Evolutionary conservation across 2,888 invertebrate species (phyloP), one percentile per base, ranked within the genome.

Genomic region (Mycogona germanica): DNA sequence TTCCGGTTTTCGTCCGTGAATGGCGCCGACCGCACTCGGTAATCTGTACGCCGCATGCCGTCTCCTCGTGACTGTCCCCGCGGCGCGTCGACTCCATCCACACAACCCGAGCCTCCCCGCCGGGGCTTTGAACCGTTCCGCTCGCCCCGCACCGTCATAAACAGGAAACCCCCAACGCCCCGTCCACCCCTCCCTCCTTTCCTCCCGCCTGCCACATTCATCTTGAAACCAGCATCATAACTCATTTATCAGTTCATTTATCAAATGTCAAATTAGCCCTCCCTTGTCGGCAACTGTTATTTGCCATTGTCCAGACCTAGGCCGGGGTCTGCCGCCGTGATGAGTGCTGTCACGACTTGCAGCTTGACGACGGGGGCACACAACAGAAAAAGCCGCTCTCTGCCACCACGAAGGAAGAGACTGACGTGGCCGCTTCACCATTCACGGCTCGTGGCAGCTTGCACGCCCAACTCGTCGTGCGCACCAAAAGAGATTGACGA

Each of bases 261-360:
- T 55, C 55, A 55, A 55, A 47, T 52, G 55, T 55, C 55, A 55
- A 55, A 55, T 55, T 55, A 55, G 55, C 53, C 55, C 53, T 53
- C 46, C 55, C 53, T 48, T 55, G 46, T 49, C 47, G 47, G 53
- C 47, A 47, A 47, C 53, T 53, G 53, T 53, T 53, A 53, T 53
- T 47, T 53, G 53, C 51, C 51, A 51, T 51, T 51, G 51, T 51
- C 51, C 51, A 42, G 38, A 51, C 51, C 29, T 37, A 38, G 51
- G 40, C 51, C 28, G 44, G 51, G 51, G 38, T 26, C 44, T 32
- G n/a, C n/a, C n/a, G n/a, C n/a, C n/a, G 42, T 25, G 44, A 51
- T 42, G 42, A 51, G 42, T 29, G 51, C 44, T 51, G 51, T 51
- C 51, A 51, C 26, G 41, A 44, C 29, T 44, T 42, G 51, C 51